These are phyloP conservation scores for Cheirogaleus medius DNA, from an alignment of 2,113 vertebrate species.

Conservation along the genomic window DNA sequence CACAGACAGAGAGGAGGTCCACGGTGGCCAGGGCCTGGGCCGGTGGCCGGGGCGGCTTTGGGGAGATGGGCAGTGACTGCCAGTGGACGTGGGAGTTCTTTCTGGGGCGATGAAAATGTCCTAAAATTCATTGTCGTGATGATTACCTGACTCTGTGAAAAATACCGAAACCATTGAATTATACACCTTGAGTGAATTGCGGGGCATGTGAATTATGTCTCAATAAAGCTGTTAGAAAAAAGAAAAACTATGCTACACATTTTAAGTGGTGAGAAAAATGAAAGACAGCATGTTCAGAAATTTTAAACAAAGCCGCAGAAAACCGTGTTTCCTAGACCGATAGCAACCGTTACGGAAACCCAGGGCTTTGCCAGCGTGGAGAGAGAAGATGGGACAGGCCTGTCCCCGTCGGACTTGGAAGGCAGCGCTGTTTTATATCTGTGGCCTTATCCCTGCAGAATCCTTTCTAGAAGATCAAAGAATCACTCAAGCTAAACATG, in stretches of 20 bases:
- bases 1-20: not conserved
- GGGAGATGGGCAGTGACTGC: not conserved
- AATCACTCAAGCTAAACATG: not conserved
- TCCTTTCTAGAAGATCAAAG: not conserved
- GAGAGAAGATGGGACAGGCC: no score
- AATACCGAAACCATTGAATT: not conserved
- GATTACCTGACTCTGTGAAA: not conserved
- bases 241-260: not conserved
- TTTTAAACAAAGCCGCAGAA: not conserved
- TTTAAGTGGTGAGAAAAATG: not conserved
- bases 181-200: not conserved
- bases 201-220: not conserved
- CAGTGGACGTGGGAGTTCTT: not conserved
- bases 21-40: not conserved
- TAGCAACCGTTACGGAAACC: not conserved
- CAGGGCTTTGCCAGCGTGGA: rapidly evolving
- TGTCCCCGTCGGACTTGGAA: not conserved
- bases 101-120: not conserved
- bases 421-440: rapidly evolving
- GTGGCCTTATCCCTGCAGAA: not conserved
- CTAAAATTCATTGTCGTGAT: not conserved
- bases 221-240: not conserved
- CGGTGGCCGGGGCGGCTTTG: rapidly evolving
- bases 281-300: not conserved
- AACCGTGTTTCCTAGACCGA: not conserved